phyloP scores from a whole-genome alignment of 1,140 invertebrate species.

The Drosophila pandora region DNA sequence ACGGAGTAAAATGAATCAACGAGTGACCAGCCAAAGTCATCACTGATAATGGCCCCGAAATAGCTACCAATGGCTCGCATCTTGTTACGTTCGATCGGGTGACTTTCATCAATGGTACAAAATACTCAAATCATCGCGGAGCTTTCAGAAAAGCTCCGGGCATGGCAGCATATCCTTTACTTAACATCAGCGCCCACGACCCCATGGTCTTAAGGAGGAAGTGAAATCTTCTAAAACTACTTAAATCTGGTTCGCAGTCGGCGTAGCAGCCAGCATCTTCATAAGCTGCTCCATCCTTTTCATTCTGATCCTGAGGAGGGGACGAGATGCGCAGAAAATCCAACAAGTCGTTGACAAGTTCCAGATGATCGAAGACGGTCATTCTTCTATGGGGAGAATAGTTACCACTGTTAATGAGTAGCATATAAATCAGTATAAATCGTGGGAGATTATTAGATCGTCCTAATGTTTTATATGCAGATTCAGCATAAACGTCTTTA shows the following conservation, averaged over 20 bases:
- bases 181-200: conserved; percentile 16
- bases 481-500: background rate
- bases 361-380: conserved; percentile 16
- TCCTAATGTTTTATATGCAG: background rate
- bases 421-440: background rate
- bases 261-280: conserved; percentile 1
- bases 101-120: conserved; percentile 3
- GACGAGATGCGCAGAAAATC: background rate
- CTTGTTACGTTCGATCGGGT: conserved; percentile 7
- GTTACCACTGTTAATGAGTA: background rate
- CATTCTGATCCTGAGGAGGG: background rate
- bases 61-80: conserved; percentile 8
- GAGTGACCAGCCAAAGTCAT: conserved; percentile 9
- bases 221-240: conserved; percentile 4
- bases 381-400: conserved; percentile 1
- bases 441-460: background rate
- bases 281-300: conserved; percentile 1
- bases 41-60: conserved; percentile 15
- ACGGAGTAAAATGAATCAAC: too few species aligned
- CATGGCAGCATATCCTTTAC: background rate
- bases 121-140: conserved; percentile 10
- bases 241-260: conserved; percentile 10
- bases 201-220: conserved; percentile 7
- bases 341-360: conserved; percentile 5
- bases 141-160: conserved; percentile 1